Percentiles rank a stretch among this genome's conserved stretches.
These are phyloP conservation scores for Tachyglossus aculeatus DNA, from an alignment of 2,797 vertebrate genomes.

Conservation along the genomic window DNA sequence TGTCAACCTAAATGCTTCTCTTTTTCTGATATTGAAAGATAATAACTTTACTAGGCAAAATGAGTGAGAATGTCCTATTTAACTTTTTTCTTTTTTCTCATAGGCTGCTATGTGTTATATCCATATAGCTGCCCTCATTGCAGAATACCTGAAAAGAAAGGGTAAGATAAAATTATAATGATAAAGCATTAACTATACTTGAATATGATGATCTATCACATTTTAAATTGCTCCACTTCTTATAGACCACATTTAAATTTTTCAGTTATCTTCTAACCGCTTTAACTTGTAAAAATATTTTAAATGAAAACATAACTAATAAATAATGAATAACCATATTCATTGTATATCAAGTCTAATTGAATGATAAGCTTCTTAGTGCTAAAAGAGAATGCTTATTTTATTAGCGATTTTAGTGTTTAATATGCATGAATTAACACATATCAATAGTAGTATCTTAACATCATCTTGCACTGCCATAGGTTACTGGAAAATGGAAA, in stretches of 20 bases:
- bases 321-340: conserved; percentile 10
- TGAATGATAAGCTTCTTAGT: conserved; percentile 28
- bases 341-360: conserved; percentile 33
- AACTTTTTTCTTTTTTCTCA: conserved; percentile 9
- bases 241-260: not conserved
- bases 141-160: conserved; percentile 96
- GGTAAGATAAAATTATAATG: conserved; percentile 75
- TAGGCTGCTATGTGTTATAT: conserved; percentile 99
- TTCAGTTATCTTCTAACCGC: conserved; percentile 26
- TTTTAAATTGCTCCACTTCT: not conserved
- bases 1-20: too few relatives aligned
- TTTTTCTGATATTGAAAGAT: too few relatives aligned
- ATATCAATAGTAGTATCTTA: conserved; percentile 65
- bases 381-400: conserved; percentile 49
- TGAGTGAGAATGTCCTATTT: too few relatives aligned
- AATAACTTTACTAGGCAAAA: too few relatives aligned
- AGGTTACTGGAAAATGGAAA: conserved; percentile 99
- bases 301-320: not conserved
- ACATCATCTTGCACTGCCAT: conserved; percentile 84
- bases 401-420: conserved; percentile 49
- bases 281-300: conserved; percentile 22
- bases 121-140: conserved; percentile 96
- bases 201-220: too few relatives aligned
- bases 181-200: not conserved
- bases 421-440: conserved; percentile 76